Evolutionary conservation across 1,140 invertebrate species (phyloP), one percentile per base, ranked within the genome.

Genomic region (Zaprionus inermis): DNA sequence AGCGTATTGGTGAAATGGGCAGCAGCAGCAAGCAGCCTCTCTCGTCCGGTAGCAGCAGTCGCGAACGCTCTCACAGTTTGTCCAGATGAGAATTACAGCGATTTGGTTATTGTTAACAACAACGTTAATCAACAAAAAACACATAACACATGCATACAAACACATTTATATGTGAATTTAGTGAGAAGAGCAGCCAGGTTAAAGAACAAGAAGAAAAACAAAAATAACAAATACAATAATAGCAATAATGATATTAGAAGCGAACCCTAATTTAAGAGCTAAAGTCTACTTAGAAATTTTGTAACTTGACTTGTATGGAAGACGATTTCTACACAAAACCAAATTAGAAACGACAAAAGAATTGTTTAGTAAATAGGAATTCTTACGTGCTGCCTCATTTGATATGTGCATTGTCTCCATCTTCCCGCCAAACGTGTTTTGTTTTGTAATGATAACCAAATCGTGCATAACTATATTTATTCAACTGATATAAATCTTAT

Each of bases 1-100:
- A 96, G 76, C 93, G 95, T 81, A 92, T 97, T 67, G 95, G 94
- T 75, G 94, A 94, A 34, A 71, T 80, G 61, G 78, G 72, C 65
- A 78, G 58, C 28, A 64, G 41, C 30, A 64, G 41, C 30, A 91
- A 91, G 63, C 91, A 91, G 67, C 82, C 85, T 9, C 66, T 85
- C 24, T 91, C 85, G 18, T 92, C 91, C 12, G 90, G 89, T 58
- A 92, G 91, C 75, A 92, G 91, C 79, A 92, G 92, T 78, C 91
- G 91, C 46, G 92, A 92, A 72, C 81, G 92, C 52, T 92, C 91
- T 34, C 92, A 92, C 54, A 92, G 91, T 68, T 67, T 92, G 72
- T 92, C 92, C 68, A 92, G 92, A 92, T 92, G 92, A 92, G 90
- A 92, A 86, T 92, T 90, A 81, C 83, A 88, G 78, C 91, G 91